These are phyloP conservation scores for Sterna hirundo DNA, from an alignment of 2,113 vertebrate genomes.

Conservation along the genomic window DNA sequence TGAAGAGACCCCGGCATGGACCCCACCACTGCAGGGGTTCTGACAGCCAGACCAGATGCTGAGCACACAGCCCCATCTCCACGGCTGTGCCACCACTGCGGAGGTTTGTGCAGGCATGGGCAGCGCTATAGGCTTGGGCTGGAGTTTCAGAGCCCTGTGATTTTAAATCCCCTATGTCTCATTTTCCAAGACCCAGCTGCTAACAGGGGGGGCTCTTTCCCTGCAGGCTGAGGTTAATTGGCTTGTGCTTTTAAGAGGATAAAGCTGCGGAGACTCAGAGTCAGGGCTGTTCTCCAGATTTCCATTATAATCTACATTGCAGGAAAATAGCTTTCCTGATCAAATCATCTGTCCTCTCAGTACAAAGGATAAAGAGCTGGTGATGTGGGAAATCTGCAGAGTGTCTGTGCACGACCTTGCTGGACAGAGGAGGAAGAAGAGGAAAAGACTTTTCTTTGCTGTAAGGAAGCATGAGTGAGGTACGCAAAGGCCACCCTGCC, in stretches of 20 bases:
- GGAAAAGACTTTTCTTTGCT: not conserved
- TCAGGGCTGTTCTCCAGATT: slow-evolving; percentile 64
- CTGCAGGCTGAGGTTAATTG: slow-evolving; percentile 67
- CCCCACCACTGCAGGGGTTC: rapidly evolving
- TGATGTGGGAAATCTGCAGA: slow-evolving; percentile 28
- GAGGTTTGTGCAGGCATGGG: not conserved
- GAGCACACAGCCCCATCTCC: not conserved
- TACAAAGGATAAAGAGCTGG: slow-evolving; percentile 45
- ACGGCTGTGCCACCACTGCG: not conserved
- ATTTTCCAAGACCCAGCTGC: slow-evolving; percentile 7
- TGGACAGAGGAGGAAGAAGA: not conserved
- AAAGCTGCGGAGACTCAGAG: slow-evolving; percentile 9
- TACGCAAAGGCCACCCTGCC: not conserved
- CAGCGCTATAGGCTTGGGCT: not conserved
- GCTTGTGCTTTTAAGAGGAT: slow-evolving; percentile 71
- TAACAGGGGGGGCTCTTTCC: slow-evolving; percentile 33
- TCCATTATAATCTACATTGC: slow-evolving; percentile 64
- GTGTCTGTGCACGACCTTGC: not conserved
- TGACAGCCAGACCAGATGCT: not conserved
- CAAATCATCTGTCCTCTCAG: slow-evolving; percentile 53
- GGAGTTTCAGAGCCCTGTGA: not conserved
- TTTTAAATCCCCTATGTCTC: slow-evolving; percentile 34
- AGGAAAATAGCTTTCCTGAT: slow-evolving; percentile 68
- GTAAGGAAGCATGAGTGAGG: not conserved
- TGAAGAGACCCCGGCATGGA: not conserved